Conservation (phyloP, 2,113 vertebrate species). For the Dipodomys stephensi region DNA sequence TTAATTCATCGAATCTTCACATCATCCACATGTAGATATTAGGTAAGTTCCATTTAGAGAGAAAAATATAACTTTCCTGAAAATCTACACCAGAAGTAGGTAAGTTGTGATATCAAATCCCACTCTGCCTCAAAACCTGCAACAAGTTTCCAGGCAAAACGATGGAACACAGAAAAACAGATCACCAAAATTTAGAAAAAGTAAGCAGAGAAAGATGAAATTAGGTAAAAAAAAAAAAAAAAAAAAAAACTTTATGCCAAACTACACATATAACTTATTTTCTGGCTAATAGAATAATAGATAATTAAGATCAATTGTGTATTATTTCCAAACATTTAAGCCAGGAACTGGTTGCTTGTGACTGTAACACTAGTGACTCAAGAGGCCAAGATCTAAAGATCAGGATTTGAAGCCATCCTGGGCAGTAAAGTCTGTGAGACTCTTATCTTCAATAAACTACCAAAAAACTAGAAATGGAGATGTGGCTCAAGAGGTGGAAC, state of each 20-base stretch:
- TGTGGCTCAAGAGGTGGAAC: too few relatives aligned
- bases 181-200: not conserved
- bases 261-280: not conserved
- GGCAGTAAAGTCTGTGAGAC: too few relatives aligned
- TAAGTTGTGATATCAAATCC: not conserved
- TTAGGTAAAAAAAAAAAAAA: not conserved
- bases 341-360: too few relatives aligned
- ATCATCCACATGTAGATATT: not conserved
- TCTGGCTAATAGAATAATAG: not conserved
- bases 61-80: not conserved
- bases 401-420: too few relatives aligned
- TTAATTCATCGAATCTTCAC: not conserved
- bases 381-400: too few relatives aligned
- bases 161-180: not conserved
- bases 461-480: too few relatives aligned
- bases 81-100: not conserved
- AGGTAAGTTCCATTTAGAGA: not conserved
- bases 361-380: too few relatives aligned
- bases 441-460: too few relatives aligned
- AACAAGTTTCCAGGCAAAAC: not conserved
- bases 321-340: not conserved
- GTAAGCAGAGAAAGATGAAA: constrained; percentile 23
- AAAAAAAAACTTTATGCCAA: not conserved
- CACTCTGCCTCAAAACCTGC: not conserved
- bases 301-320: not conserved